A percentile compares a stretch with the other conserved stretches of the same genome.
Evolutionary conservation across 1,140 invertebrate species (phyloP).

Genomic region (Heliconius congener): DNA sequence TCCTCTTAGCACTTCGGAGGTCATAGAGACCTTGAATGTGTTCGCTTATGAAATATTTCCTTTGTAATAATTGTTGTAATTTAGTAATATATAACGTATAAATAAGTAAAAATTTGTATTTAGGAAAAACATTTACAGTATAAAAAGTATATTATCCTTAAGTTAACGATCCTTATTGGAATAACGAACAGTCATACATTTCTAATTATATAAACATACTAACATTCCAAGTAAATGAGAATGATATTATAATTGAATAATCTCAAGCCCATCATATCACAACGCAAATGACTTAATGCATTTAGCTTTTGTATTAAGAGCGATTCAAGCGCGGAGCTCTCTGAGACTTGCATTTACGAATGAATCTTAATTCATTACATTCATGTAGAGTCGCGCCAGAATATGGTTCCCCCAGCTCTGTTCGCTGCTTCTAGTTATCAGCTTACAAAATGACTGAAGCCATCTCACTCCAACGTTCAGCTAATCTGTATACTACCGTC

Average conservation of each 20-base stretch:
- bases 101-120: neutral
- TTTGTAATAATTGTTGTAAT: constrained; percentile 22
- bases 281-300: constrained; percentile 11
- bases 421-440: constrained; percentile 78
- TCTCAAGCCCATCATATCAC: neutral
- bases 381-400: constrained; percentile 76
- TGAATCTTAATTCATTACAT: constrained; percentile 80
- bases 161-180: neutral
- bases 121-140: neutral
- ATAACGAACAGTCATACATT: neutral
- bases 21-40: constrained; percentile 57
- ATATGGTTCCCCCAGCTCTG: constrained; percentile 79
- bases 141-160: neutral
- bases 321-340: constrained; percentile 55
- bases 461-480: constrained; percentile 60
- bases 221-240: neutral
- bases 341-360: constrained; percentile 64
- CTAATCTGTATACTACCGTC: constrained; percentile 67
- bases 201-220: constrained; percentile 12
- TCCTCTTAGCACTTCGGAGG: constrained; percentile 52
- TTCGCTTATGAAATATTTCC: constrained; percentile 56
- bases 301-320: constrained; percentile 58
- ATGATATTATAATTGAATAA: constrained; percentile 15
- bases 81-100: neutral
- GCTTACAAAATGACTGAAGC: constrained; percentile 77